Percentiles rank a stretch among this genome's conserved stretches.
Conservation (phyloP, 2,797 vertebrate genomes). For the Karalla daura region DNA sequence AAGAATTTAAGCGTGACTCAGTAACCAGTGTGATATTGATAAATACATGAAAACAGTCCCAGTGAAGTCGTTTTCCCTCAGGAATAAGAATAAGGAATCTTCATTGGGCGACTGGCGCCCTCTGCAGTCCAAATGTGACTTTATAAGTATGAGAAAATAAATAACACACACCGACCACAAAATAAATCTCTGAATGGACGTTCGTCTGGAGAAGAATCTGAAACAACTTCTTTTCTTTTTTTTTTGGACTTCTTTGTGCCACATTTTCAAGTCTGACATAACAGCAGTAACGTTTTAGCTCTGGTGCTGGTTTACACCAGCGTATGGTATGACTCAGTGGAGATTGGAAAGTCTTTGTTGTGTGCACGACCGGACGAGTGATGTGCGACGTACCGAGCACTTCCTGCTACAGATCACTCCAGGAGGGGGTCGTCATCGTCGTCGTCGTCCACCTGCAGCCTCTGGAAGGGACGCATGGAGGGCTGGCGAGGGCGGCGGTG, state of each 20-base stretch:
- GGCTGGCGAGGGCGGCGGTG: constrained; percentile 38
- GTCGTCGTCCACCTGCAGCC: constrained; percentile 85
- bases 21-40: too few relatives aligned
- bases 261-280: constrained; percentile 16
- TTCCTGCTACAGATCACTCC: constrained; percentile 67
- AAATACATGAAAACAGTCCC: background rate
- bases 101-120: constrained; percentile 39
- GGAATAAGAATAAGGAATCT: background rate
- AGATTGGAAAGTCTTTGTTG: too few relatives aligned
- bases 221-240: too few relatives aligned
- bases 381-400: constrained; percentile 43
- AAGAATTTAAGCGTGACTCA: background rate
- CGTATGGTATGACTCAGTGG: background rate
- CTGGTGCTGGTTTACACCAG: constrained; percentile 10
- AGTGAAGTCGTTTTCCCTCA: background rate
- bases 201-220: background rate
- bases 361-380: too few relatives aligned
- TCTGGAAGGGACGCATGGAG: constrained; percentile 81
- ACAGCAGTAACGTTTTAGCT: constrained; percentile 10
- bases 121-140: constrained; percentile 48
- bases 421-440: constrained; percentile 87
- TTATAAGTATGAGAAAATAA: background rate
- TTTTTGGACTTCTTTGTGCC: background rate
- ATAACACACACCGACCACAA: background rate
- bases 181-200: background rate